These are phyloP conservation scores for Poeciliopsis gracilis DNA, from an alignment of 2,797 vertebrate genomes.

Conservation along the genomic window DNA sequence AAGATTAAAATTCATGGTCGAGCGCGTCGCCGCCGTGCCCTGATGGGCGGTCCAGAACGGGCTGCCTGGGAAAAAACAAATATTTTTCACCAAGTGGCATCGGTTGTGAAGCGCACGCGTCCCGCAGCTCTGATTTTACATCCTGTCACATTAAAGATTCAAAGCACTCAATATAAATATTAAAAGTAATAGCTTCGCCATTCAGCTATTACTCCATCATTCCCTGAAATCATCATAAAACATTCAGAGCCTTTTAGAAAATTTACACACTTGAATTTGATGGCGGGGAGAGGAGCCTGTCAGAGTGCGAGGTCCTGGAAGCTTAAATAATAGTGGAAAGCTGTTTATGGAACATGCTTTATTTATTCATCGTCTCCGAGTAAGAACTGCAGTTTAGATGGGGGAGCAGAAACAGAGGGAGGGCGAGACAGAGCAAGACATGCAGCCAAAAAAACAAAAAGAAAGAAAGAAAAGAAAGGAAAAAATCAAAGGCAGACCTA, in stretches of 20 bases:
- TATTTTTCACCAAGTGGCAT: slow-evolving; percentile 86
- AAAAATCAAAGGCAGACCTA: slow-evolving; percentile 89
- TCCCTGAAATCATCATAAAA: slow-evolving; percentile 99
- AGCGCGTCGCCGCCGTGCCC: slow-evolving; percentile 11
- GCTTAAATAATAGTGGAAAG: slow-evolving; percentile 98
- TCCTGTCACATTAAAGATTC: slow-evolving; percentile 99
- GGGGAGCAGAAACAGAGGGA: slow-evolving; percentile 66
- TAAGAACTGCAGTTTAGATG: slow-evolving; percentile 90
- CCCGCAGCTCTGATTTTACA: slow-evolving; percentile 98
- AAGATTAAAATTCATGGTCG: slow-evolving; percentile 70
- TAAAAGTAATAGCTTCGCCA: slow-evolving; percentile 99
- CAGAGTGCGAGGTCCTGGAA: slow-evolving; percentile 85
- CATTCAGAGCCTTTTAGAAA: slow-evolving; percentile 99
- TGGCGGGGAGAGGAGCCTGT: slow-evolving; percentile 90
- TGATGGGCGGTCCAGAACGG: slow-evolving; percentile 49
- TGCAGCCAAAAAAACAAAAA: slow-evolving; percentile 39
- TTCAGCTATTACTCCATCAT: slow-evolving; percentile 99
- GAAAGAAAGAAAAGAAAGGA: slow-evolving; percentile 56
- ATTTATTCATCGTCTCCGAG: slow-evolving; percentile 98
- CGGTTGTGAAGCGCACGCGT: slow-evolving; percentile 92
- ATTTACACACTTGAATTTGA: slow-evolving; percentile 99
- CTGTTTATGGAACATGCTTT: slow-evolving; percentile 99
- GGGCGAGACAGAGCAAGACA: slow-evolving; percentile 50
- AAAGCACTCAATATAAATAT: slow-evolving; percentile 99
- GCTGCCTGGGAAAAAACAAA: slow-evolving; percentile 90